Base-by-base conservation (phyloP, 2,888 invertebrate species). In the Apomyelois bistriatella region DNA sequence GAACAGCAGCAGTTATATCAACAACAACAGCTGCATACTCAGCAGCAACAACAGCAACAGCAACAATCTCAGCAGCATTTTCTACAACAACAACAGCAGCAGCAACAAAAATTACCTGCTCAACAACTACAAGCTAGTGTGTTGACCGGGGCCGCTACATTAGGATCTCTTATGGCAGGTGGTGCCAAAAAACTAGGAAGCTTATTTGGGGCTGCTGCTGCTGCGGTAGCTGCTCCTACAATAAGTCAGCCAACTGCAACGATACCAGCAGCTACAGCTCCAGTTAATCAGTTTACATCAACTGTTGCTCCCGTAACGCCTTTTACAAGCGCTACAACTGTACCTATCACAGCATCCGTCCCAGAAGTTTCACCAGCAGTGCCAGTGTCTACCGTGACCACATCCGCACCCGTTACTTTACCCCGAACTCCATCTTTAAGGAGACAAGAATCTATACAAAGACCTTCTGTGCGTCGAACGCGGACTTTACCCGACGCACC, bases 401-500 rank as follows among this genome's bases (percentile, higher is more conserved):
- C 85, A 52, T 77, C 85, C 59, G 73, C 84, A 38, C 74, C 83
- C 35, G 67, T 75, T 57, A 68, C 79, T 37, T 74, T 88, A 76
- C 90, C 85, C 9, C 74, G 85, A 57, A 85, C 85, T 68, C 87
- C 89, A 32, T 86, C 86, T 55, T 64, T 90, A 49, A 80, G 78
- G 74, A 82, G 90, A 78, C 90, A 90, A 64, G 90, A 90, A 72
- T 89, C 90, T n/a, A 86, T 90, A 69, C 88, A 90, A 65, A 84
- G 88, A 69, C 89, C 89, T 65, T 62, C 88, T 57, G 89, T 90
- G 73, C 88, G 82, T 68, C 82, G 90, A 57, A 89, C 74, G 37
- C 79, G 89, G 62, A 90, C 89, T 50, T 76, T 90, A 65, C 90
- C 90, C 48, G 90, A 89, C 64, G 90, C 90, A 57, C 90, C 90